Percentiles rank a stretch among this genome's conserved stretches.
Evolutionary conservation across 2,113 vertebrate species (phyloP).

Genomic region (Myotis davidii): DNA sequence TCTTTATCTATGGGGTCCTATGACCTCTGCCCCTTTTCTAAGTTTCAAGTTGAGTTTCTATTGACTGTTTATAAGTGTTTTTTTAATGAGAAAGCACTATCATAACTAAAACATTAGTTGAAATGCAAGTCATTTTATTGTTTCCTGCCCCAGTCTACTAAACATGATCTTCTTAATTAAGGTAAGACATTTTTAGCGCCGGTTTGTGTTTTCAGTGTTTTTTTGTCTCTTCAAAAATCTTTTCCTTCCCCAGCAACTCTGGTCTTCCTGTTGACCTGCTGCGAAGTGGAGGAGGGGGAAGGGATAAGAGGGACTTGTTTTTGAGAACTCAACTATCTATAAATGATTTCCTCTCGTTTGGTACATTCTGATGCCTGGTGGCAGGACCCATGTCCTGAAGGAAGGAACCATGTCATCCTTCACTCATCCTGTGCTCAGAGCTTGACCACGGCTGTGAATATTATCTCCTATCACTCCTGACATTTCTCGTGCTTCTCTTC

Average conservation of each 20-base stretch:
- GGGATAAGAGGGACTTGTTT: slow-evolving; percentile 76
- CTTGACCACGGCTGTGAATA: slow-evolving; percentile 67
- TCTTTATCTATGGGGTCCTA: background rate
- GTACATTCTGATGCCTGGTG: slow-evolving; percentile 62
- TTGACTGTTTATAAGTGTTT: background rate
- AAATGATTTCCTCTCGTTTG: slow-evolving; percentile 82
- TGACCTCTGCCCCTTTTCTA: background rate
- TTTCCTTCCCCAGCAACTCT: slow-evolving; percentile 67
- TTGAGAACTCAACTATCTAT: slow-evolving; percentile 77
- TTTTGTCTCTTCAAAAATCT: background rate
- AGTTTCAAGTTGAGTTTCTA: background rate
- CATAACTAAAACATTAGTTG: background rate
- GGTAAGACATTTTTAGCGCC: slow-evolving; percentile 13
- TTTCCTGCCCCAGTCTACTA: slow-evolving; percentile 26
- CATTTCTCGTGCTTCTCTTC: slow-evolving; percentile 80
- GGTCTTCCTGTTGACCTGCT: slow-evolving; percentile 83
- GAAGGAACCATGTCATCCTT: slow-evolving; percentile 87
- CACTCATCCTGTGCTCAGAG: slow-evolving; percentile 83
- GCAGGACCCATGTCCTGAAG: slow-evolving; percentile 77
- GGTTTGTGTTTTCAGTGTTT: background rate
- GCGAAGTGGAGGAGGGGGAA: slow-evolving; percentile 55
- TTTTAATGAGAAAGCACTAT: slow-evolving; percentile 9
- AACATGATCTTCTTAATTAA: slow-evolving; percentile 60
- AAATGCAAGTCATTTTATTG: background rate
- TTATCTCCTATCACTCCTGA: slow-evolving; percentile 81